Evolutionary conservation across 2,888 invertebrate species (phyloP), one percentile per base, ranked within the genome.

Genomic region (Lithophane socia): DNA sequence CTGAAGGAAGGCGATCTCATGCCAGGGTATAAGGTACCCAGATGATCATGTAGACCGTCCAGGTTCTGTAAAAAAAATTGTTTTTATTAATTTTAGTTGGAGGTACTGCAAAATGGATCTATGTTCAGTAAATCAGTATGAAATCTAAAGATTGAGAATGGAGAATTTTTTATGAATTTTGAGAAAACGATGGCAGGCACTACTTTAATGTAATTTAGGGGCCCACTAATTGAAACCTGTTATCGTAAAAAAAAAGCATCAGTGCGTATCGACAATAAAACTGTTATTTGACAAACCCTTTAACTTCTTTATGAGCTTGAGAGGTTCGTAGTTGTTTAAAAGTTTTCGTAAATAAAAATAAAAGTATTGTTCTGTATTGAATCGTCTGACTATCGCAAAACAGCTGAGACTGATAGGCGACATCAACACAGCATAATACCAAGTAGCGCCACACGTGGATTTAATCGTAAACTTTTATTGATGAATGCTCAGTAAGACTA

Each of bases 1-100:
- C 99, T 97, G 96, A 99, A 99, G 0, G 99, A 99, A 0, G 99
- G 99, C 0, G 99, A 99, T 88, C 98, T 97, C 99, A 99, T 99
- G 37, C 99, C 99, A 1, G 99, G 99, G 94, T 99, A 99, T 82
- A 99, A 96, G 8, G 99, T 99, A 77, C 99, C 99, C 91, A 99
- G 97, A 93, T 99, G 99, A 92, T 99, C 99, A 92, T 99, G 99
- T 8, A 99, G 97, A 21, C 99, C 99, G 93, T 99, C 99, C 91
- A 99, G 96, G 95, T 99, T 99, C 98, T 99, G 79, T 65, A 64
- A 83, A 21, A n/a, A 73, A 52, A 44, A 18, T 1, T 4, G 56
- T n/a, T 0, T 0, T 29, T 29, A 44, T 4, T 4, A 3, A 3
- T 60, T 60, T 61, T 71, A 44, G 2, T 12, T 49, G 10, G 18